These are phyloP conservation scores for Gibbula magus DNA, from an alignment of 2,888 invertebrate genomes.

Conservation along the genomic window DNA sequence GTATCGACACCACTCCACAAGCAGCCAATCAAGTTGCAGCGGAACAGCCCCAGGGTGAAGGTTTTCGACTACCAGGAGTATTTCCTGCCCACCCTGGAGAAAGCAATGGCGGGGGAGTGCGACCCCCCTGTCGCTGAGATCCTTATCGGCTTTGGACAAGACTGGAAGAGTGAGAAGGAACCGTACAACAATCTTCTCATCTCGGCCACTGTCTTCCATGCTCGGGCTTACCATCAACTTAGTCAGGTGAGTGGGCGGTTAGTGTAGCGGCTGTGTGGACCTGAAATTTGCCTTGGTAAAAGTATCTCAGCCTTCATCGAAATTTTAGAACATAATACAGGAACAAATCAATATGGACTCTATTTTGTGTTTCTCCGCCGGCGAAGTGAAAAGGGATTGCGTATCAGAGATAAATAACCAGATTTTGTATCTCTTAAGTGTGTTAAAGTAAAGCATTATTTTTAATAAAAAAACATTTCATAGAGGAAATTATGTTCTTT, in stretches of 20 bases:
- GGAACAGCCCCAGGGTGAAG: slow-evolving; percentile 37
- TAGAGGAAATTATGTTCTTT: no score
- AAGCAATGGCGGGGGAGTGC: slow-evolving; percentile 37
- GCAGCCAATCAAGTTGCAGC: slow-evolving; percentile 44
- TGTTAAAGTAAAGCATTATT: no score
- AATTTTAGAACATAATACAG: no score
- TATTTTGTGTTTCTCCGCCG: no score
- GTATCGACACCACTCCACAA: slow-evolving; percentile 43
- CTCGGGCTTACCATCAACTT: slow-evolving; percentile 42
- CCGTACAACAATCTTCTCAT: slow-evolving; percentile 46
- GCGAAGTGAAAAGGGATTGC: no score
- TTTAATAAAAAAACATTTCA: no score
- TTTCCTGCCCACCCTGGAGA: slow-evolving; percentile 46
- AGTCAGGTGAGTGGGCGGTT: slow-evolving; percentile 40
- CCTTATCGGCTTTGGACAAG: slow-evolving; percentile 59
- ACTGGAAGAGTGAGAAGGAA: slow-evolving; percentile 41
- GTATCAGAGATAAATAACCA: no score
- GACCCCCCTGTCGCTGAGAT: slow-evolving; percentile 51
- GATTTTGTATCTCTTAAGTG: no score
- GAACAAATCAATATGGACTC: no score
- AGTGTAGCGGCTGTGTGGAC: no score
- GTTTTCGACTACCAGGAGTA: slow-evolving; percentile 51
- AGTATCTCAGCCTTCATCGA: no score
- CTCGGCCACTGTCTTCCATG: slow-evolving; percentile 49
- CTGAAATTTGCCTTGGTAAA: no score